Evolutionary conservation across 2,888 invertebrate genomes (phyloP).

Genomic region (Galerucella calmariensis): DNA sequence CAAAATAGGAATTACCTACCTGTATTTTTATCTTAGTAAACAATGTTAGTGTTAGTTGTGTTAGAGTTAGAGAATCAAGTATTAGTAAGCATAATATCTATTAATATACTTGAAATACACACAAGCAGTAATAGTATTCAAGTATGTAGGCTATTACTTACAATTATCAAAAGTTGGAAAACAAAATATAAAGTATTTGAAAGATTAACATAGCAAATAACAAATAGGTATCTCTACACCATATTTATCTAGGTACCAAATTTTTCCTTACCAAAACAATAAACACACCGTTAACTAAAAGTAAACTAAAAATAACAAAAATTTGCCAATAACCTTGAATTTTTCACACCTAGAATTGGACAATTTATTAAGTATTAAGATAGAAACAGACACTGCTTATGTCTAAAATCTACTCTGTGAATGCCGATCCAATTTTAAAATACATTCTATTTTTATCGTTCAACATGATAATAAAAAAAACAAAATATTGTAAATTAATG

Average conservation of each 20-base stretch:
- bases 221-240: background rate
- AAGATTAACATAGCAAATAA: background rate
- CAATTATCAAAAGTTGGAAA: no score
- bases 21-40: no score
- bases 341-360: background rate
- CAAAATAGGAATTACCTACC: no score
- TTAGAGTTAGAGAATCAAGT: no score
- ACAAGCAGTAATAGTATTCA: no score
- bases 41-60: no score
- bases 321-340: conserved; percentile 1
- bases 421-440: background rate
- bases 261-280: background rate
- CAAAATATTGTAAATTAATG: background rate
- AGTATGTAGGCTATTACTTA: no score
- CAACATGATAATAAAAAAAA: background rate
- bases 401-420: background rate
- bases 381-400: background rate
- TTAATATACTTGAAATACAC: no score
- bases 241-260: background rate
- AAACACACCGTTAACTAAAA: background rate
- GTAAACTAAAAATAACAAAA: background rate
- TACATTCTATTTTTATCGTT: conserved; percentile 2
- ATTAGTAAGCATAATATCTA: no score
- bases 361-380: background rate
- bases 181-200: no score